Evolutionary conservation across 2,113 vertebrate species (phyloP).

Genomic region (Heptranchias perlo): DNA sequence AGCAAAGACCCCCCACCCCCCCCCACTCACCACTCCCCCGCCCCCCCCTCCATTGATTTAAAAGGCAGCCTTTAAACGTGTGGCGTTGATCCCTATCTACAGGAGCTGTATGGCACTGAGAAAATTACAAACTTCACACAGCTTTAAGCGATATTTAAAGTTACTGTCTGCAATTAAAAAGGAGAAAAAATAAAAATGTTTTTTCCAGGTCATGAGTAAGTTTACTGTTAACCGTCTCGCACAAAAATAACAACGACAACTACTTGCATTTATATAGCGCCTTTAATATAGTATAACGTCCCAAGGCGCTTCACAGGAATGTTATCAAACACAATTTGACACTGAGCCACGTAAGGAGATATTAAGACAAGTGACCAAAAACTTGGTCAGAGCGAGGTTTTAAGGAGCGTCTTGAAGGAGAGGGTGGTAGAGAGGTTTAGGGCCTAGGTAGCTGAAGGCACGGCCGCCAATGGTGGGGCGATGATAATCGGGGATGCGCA

Average conservation of each 20-base stretch:
- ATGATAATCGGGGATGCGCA: background rate
- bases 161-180: no score
- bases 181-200: no score
- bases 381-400: background rate
- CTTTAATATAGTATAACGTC: no score
- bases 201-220: no score
- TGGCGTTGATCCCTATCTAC: background rate
- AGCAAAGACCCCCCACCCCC: no score
- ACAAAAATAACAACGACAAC: no score
- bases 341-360: background rate
- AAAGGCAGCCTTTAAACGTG: background rate
- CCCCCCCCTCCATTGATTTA: background rate
- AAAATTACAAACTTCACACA: background rate
- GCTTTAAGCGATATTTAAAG: background rate
- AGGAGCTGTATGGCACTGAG: background rate
- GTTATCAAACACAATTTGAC: no score
- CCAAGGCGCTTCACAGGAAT: no score
- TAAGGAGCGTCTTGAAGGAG: background rate
- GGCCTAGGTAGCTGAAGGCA: no score
- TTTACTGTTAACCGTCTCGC: no score
- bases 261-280: no score
- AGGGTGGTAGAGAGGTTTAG: background rate
- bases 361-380: background rate
- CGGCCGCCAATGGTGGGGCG: background rate
- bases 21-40: background rate